Base-by-base conservation (phyloP, 2,113 vertebrate species). In the Microtus ochrogaster region DNA sequence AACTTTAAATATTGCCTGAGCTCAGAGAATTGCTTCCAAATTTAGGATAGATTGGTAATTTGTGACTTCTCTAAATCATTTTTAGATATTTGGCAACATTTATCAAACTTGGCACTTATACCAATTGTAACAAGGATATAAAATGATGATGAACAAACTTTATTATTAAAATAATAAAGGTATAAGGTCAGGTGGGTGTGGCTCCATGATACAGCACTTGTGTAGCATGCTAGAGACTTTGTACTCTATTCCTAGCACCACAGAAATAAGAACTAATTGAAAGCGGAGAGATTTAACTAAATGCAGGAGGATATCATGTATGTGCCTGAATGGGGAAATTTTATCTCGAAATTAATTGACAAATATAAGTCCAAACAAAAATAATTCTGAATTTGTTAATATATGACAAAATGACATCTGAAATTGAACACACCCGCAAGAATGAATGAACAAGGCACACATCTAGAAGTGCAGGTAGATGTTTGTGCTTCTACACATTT, bases 151-250 rank as follows among this genome's bases (percentile, higher is more conserved):
- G 83, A 95, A 92, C 83, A 96, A 28, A 47, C 2, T 39, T 72
- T 83, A 41, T 86, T 78, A 58, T 92, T 92, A 76, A 89, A 90
- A 92, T 68, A 90, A 92, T 68, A 49, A 52, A 89, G 49, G 12
- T 10, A 2, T 7, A 81, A 30, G 58, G n/a, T 49, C 58, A 89
- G 22, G 13, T 63, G 24, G 44, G 13, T 68, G 5, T 49, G 12
- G 28, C 73, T 49, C 58, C 2, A 4, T 26, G 30, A 33, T 49
- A 49, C 17, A 65, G 55, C 4, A 36, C 19, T 65, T 47, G 7
- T 1, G 13, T n/a, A 44, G 11, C 41, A 47, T 74, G 36, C 26
- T 9, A 41, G 49, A 39, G 8, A 26, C 14, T 28, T 17, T 73
- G 52, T 0, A 21, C 13, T 55, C 14, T 16, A 73, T 41, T n/a